A percentile compares a stretch with the other conserved stretches of the same genome.
phyloP scores from a whole-genome alignment of 2,113 vertebrate genomes.

The Zosterops japonicus region DNA sequence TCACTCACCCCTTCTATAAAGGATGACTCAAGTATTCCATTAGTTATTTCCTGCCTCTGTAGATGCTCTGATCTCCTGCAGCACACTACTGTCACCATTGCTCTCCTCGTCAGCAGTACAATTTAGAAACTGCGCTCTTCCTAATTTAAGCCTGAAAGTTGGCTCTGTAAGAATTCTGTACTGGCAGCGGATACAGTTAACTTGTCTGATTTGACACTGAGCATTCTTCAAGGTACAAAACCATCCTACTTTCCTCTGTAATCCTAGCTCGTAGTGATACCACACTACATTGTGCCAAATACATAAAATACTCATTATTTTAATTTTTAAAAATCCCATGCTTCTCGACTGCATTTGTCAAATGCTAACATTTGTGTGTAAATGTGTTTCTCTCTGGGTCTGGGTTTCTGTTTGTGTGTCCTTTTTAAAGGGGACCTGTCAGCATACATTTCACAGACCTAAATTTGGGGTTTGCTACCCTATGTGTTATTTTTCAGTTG shows the following conservation, averaged over 20 bases:
- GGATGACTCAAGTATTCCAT: slow-evolving; percentile 33
- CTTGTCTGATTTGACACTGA: neutral
- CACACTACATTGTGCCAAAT: neutral
- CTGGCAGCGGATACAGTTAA: neutral
- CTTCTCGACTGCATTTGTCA: neutral
- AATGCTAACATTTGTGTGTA: neutral
- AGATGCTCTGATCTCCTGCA: neutral
- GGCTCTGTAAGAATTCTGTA: neutral
- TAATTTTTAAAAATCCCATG: neutral
- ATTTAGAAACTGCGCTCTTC: neutral
- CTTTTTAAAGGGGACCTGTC: neutral
- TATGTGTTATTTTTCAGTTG: neutral
- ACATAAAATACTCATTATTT: neutral
- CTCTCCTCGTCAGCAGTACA: neutral
- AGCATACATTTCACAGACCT: accelerated
- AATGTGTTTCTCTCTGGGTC: neutral
- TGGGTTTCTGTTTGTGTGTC: neutral
- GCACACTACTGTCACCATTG: neutral
- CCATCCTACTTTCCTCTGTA: neutral
- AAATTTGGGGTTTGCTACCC: neutral
- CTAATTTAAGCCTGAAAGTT: neutral
- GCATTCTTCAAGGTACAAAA: neutral
- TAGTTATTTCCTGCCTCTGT: slow-evolving; percentile 3
- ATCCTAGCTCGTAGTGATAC: neutral
- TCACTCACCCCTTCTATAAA: neutral